Base-by-base conservation (phyloP, 2,113 vertebrate species). In the Macquaria ambigua region DNA sequence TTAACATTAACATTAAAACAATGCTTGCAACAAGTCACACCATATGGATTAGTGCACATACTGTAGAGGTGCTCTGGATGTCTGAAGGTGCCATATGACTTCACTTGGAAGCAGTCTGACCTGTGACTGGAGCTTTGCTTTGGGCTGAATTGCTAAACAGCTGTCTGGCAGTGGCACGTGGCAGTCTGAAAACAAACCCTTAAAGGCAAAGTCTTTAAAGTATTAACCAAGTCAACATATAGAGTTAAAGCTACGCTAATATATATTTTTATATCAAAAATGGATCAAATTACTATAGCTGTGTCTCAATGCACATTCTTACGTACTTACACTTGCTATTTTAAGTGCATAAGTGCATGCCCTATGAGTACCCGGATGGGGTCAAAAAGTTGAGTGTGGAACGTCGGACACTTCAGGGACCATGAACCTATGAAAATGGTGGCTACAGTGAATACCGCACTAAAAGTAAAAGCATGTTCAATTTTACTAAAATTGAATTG, bases 161-260 rank as follows among this genome's bases (percentile, higher is more conserved):
- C 34, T 89, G 79, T 73, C 61, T 62, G 25, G 62, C 55, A 37
- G 48, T 48, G 37, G 25, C 39, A 78, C 62, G 74, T 74, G 83
- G 78, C 56, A 75, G 46, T 70, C 25, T 76, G 14, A 64, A 77
- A 82, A 79, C 73, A 87, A 74, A 66, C 64, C 34, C 37, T 62
- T 58, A 74, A 37, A 55, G 63, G 25, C 21, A 7, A 48, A 43
- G 21, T 56, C 59, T 79, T n/a, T n/a, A n/a, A n/a, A n/a, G 28
- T 23, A n/a, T 25, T 53, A 50, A 72, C 6, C 11, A 48, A 71
- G 4, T 43, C 34, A 74, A 37, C 48, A 25, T 46, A 31, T 6
- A 48, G 11, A 56, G 18, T 28, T 41, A 81, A 64, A 56, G 37
- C 28, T 34, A 5, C 55, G 20, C 50, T 41, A 21, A 53, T 20